These are phyloP conservation scores for Globodera rostochiensis DNA, from an alignment of 1,140 invertebrate genomes.

Conservation along the genomic window DNA sequence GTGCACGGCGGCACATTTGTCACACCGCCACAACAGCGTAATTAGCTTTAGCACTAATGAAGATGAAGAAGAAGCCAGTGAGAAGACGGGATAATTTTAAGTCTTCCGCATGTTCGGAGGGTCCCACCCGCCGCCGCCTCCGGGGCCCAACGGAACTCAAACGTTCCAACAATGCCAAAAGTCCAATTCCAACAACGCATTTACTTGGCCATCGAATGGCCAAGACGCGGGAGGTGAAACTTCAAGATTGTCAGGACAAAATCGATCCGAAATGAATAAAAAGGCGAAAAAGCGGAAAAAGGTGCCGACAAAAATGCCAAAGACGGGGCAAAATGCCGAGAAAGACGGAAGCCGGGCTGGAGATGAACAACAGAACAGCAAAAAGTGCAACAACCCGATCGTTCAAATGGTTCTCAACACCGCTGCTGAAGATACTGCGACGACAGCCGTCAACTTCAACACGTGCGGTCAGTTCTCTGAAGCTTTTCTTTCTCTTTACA, in stretches of 20 bases:
- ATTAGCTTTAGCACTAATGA: background rate
- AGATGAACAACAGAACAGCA: no score
- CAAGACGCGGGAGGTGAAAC: background rate
- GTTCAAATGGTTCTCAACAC: conserved; percentile 27
- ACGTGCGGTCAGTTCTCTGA: conserved; percentile 2
- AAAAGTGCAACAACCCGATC: conserved; percentile 23
- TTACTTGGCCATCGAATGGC: background rate
- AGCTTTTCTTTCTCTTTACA: no score
- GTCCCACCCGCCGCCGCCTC: background rate
- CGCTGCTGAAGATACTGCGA: background rate
- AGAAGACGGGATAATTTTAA: background rate
- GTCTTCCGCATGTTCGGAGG: background rate
- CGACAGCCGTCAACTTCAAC: conserved; percentile 1
- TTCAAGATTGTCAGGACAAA: background rate
- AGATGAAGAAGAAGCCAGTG: background rate
- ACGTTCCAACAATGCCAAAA: background rate
- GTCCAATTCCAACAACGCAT: background rate
- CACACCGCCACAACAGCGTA: background rate
- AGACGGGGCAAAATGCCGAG: background rate
- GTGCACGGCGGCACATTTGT: background rate
- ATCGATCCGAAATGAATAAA: background rate
- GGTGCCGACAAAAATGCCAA: conserved; percentile 1
- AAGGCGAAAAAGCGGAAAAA: background rate
- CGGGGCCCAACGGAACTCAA: background rate
- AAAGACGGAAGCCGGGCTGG: background rate